These are phyloP conservation scores for Dasypus novemcinctus DNA, from an alignment of 2,113 vertebrate species.

Conservation along the genomic window DNA sequence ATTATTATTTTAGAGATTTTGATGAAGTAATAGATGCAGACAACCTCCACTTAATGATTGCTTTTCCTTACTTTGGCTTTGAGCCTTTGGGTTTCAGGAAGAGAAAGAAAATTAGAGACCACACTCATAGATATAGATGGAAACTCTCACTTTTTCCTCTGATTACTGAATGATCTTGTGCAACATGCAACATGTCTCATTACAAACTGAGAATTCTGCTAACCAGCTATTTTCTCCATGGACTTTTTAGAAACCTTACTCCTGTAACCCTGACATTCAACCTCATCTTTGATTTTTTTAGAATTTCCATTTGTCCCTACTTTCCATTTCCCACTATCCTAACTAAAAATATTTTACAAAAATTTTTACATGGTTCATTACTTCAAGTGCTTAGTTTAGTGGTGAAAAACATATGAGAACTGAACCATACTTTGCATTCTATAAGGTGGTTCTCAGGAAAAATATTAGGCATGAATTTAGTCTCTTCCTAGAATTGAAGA, in stretches of 20 bases:
- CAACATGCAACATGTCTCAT: neutral
- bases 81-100: too few relatives aligned
- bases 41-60: neutral
- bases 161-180: constrained; percentile 2
- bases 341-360: too few relatives aligned
- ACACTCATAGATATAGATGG: neutral
- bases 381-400: neutral
- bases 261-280: too few relatives aligned
- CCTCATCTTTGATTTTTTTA: too few relatives aligned
- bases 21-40: neutral
- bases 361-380: too few relatives aligned
- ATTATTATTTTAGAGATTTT: constrained; percentile 31
- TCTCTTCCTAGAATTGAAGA: neutral
- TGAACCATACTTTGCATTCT: neutral
- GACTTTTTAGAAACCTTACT: too few relatives aligned
- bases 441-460: neutral
- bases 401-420: neutral
- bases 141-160: neutral
- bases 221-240: too few relatives aligned
- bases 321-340: too few relatives aligned
- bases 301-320: too few relatives aligned
- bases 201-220: neutral
- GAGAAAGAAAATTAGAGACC: too few relatives aligned
- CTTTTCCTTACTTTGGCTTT: too few relatives aligned
- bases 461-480: neutral